Evolutionary conservation across 1,140 invertebrate species (phyloP).

Genomic region (Drosophila bifasciata): DNA sequence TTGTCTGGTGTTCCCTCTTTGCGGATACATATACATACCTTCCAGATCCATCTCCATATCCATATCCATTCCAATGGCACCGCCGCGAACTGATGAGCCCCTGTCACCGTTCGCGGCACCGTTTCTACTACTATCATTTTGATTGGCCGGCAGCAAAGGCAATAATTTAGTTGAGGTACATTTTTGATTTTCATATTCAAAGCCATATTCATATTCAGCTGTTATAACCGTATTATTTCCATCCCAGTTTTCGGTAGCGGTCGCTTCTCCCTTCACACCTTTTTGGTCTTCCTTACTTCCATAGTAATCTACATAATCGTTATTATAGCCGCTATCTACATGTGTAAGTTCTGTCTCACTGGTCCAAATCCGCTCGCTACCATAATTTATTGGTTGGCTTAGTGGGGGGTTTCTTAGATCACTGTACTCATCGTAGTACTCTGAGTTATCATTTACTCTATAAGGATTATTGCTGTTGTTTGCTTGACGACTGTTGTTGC

Average conservation of each 20-base stretch:
- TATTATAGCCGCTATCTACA: slow-evolving; percentile 33
- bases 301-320: slow-evolving; percentile 31
- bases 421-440: slow-evolving; percentile 46
- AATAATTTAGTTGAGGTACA: slow-evolving; percentile 60
- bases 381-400: slow-evolving; percentile 14
- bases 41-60: slow-evolving; percentile 24
- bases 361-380: slow-evolving; percentile 15
- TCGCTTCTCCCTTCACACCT: slow-evolving; percentile 8
- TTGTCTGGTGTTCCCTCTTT: slow-evolving; percentile 23
- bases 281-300: slow-evolving; percentile 7
- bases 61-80: not conserved
- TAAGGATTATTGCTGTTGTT: slow-evolving; percentile 85
- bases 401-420: slow-evolving; percentile 15
- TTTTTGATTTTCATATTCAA: slow-evolving; percentile 87
- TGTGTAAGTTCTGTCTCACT: slow-evolving; percentile 8
- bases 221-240: slow-evolving; percentile 8
- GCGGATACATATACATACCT: slow-evolving; percentile 56
- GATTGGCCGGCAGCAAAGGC: slow-evolving; percentile 41
- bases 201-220: slow-evolving; percentile 33
- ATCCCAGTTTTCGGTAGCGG: slow-evolving; percentile 43
- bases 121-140: slow-evolving; percentile 40
- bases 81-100: not conserved
- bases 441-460: slow-evolving; percentile 77
- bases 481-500: slow-evolving; percentile 93
- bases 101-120: not conserved